Evolutionary conservation across 2,797 vertebrate genomes (phyloP).

Genomic region (Nyctibius grandis): DNA sequence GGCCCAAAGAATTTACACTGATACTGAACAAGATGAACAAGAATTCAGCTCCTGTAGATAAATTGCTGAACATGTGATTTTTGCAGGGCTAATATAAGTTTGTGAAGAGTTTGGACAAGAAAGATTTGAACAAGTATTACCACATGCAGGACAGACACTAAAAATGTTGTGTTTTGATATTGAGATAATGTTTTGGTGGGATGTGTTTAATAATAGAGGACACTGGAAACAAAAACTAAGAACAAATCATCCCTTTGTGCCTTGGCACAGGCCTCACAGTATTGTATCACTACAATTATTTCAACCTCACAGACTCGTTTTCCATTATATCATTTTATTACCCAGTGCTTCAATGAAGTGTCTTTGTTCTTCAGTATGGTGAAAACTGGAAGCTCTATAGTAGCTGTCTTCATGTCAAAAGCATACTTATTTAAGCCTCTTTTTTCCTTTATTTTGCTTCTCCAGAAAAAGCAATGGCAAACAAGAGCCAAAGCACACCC

Average conservation of each 20-base stretch:
- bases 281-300: background rate
- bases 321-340: conserved; percentile 46
- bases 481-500: background rate
- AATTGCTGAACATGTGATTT: background rate
- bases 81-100: background rate
- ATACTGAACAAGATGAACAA: background rate
- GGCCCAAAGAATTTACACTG: background rate
- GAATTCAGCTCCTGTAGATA: background rate
- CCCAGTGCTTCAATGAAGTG: background rate
- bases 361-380: background rate
- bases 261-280: background rate
- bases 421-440: background rate
- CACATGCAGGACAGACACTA: background rate
- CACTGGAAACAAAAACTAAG: conserved; percentile 1
- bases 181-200: background rate
- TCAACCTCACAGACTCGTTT: conserved; percentile 7
- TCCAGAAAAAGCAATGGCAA: background rate
- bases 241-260: background rate
- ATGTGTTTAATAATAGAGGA: background rate
- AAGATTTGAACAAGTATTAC: background rate
- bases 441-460: background rate
- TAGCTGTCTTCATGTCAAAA: background rate
- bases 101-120: background rate
- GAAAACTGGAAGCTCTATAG: background rate
- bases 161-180: background rate